Conservation (phyloP, 2,113 vertebrate species). For the Varanus salvator region DNA sequence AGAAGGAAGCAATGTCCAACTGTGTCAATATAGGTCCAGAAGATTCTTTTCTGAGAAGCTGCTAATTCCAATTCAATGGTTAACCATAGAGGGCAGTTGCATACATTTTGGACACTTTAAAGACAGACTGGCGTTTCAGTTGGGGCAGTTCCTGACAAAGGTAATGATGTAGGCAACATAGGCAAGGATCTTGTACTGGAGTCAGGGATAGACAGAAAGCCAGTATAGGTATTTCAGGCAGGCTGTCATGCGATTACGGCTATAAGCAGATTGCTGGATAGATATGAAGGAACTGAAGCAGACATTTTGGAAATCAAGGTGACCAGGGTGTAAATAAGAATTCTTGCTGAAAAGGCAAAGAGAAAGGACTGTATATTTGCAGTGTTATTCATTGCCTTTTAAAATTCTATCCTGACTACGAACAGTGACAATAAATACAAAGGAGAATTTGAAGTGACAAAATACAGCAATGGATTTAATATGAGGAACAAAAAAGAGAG, state of each 20-base stretch:
- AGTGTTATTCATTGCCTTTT: slow-evolving; percentile 25
- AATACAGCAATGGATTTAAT: not conserved
- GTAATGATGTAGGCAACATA: not conserved
- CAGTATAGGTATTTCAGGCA: not conserved
- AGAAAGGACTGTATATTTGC: not conserved
- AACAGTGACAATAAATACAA: slow-evolving; percentile 8
- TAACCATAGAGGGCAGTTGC: not conserved
- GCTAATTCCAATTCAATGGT: not conserved
- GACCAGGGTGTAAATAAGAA: not conserved
- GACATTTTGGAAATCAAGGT: not conserved
- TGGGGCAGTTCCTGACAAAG: not conserved
- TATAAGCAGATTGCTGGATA: not conserved
- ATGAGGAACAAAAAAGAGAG: too few species aligned
- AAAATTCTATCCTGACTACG: not conserved
- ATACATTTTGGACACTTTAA: not conserved
- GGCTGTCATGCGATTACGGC: too few species aligned
- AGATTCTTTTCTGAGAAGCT: not conserved
- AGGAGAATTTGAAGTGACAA: not conserved
- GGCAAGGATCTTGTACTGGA: not conserved
- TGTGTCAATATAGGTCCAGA: not conserved
- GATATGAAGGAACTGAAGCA: not conserved
- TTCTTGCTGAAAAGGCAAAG: not conserved
- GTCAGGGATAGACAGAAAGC: not conserved
- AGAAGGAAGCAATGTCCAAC: not conserved
- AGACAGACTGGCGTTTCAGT: not conserved